phyloP scores from a whole-genome alignment of 1,140 invertebrate genomes.

The Chlorops oryzae region DNA sequence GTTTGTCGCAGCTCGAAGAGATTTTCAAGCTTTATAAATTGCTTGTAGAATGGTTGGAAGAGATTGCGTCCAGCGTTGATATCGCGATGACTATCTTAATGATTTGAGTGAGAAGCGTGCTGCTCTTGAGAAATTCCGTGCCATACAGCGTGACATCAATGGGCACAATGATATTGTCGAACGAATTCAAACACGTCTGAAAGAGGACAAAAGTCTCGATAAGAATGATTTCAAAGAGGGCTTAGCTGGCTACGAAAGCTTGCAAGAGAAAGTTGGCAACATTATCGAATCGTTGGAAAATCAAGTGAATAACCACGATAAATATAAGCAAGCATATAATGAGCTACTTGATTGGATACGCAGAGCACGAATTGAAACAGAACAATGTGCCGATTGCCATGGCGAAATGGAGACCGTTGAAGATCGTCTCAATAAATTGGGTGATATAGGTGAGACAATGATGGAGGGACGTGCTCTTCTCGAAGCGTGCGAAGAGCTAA shows the following conservation, averaged over 20 bases:
- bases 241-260: slow-evolving; percentile 63
- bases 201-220: slow-evolving; percentile 60
- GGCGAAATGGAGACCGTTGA: slow-evolving; percentile 71
- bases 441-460: slow-evolving; percentile 60
- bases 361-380: slow-evolving; percentile 72
- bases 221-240: slow-evolving; percentile 63
- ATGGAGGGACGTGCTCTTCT: slow-evolving; percentile 67
- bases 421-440: slow-evolving; percentile 66
- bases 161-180: slow-evolving; percentile 69
- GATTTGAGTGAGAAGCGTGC: slow-evolving; percentile 87
- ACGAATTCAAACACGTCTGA: slow-evolving; percentile 60
- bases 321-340: slow-evolving; percentile 74
- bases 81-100: slow-evolving; percentile 63
- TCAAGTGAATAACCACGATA: slow-evolving; percentile 81
- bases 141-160: slow-evolving; percentile 68
- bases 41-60: slow-evolving; percentile 77
- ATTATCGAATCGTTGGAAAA: slow-evolving; percentile 68
- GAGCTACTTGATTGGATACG: slow-evolving; percentile 84
- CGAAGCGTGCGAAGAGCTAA: slow-evolving; percentile 67
- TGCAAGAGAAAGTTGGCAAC: slow-evolving; percentile 59
- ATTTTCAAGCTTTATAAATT: slow-evolving; percentile 72
- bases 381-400: slow-evolving; percentile 76
- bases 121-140: slow-evolving; percentile 74
- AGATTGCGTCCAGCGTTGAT: slow-evolving; percentile 75
- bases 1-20: slow-evolving; percentile 74